These are phyloP conservation scores for Lochmaea crataegi DNA, from an alignment of 2,888 invertebrate genomes.

Conservation along the genomic window DNA sequence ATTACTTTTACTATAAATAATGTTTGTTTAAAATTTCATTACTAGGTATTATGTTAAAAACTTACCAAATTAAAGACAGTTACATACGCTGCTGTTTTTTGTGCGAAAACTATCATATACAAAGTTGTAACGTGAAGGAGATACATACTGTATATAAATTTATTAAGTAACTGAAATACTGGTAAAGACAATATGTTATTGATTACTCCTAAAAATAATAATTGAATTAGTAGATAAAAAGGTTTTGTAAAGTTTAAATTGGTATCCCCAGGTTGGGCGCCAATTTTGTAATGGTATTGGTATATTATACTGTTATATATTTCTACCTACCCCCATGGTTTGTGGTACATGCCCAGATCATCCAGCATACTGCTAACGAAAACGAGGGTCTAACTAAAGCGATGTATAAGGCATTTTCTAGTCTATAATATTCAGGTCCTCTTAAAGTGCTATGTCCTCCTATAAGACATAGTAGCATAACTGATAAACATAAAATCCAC, in stretches of 20 bases:
- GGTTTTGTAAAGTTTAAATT: too few species aligned
- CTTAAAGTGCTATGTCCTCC: constrained; percentile 52
- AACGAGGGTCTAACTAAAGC: constrained; percentile 65
- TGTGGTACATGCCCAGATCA: constrained; percentile 66
- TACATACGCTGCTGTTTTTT: constrained; percentile 50
- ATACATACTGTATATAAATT: constrained; percentile 70
- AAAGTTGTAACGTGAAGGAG: constrained; percentile 64
- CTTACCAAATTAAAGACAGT: constrained; percentile 54
- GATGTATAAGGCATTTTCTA: constrained; percentile 54
- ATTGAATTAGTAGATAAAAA: too few species aligned
- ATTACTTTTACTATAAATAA: not conserved
- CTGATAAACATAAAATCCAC: constrained; percentile 49
- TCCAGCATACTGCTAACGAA: constrained; percentile 66
- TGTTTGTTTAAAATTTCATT: not conserved
- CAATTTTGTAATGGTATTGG: not conserved
- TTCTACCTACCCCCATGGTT: constrained; percentile 66
- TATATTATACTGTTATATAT: not conserved
- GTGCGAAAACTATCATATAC: constrained; percentile 46
- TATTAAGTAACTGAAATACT: constrained; percentile 68
- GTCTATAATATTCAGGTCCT: constrained; percentile 47
- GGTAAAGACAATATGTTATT: constrained; percentile 67
- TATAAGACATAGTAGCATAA: constrained; percentile 50
- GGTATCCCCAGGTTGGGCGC: not conserved
- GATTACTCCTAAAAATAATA: constrained; percentile 62
- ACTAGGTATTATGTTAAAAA: too few species aligned